Evolutionary conservation across 2,888 invertebrate species (phyloP).

Genomic region (Acanthosepion pharaonis): DNA sequence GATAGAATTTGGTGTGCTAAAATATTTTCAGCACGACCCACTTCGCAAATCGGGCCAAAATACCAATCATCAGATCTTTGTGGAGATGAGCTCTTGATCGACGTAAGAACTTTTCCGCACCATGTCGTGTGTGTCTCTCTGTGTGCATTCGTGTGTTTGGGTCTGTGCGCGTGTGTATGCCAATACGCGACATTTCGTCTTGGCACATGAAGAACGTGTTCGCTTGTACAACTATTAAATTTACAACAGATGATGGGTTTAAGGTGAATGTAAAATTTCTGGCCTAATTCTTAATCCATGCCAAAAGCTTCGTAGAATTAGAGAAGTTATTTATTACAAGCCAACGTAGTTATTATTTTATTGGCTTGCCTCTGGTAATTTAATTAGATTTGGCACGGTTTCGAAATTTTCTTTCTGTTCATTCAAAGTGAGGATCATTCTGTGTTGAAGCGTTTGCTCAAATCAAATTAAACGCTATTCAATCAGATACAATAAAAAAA

Average conservation of each 20-base stretch:
- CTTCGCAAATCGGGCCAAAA: no score
- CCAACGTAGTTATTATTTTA: constrained; percentile 20
- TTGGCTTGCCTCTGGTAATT: neutral
- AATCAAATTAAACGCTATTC: constrained; percentile 9
- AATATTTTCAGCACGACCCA: no score
- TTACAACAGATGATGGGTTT: neutral
- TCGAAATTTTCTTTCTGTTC: neutral
- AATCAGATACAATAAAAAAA: neutral
- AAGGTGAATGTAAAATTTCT: neutral
- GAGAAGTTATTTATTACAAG: constrained; percentile 33
- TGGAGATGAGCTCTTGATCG: no score
- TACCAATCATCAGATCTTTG: no score
- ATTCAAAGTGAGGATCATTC: neutral
- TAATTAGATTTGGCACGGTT: neutral
- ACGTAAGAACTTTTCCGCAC: no score
- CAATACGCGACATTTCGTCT: neutral
- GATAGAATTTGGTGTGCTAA: no score
- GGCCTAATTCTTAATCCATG: neutral
- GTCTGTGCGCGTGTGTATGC: neutral
- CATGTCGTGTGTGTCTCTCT: no score
- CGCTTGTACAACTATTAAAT: neutral
- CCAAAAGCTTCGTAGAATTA: neutral
- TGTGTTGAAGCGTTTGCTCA: neutral
- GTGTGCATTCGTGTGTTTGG: neutral
- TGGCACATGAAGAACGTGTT: no score